These are phyloP conservation scores for Danio albolineatus DNA, from an alignment of 2,797 vertebrate genomes.

Conservation along the genomic window DNA sequence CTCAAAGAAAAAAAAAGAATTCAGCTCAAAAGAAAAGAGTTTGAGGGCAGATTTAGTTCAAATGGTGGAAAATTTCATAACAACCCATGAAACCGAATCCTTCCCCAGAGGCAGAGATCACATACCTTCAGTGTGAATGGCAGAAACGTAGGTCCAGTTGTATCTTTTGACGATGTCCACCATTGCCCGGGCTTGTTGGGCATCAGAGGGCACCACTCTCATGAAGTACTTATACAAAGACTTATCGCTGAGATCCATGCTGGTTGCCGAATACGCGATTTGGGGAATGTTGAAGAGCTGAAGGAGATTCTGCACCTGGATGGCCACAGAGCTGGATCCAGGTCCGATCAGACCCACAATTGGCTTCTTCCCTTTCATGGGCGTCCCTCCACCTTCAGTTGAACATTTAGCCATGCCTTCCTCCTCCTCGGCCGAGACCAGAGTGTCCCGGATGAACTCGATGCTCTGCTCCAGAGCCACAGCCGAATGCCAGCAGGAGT, in stretches of 20 bases:
- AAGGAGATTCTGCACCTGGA: conserved; percentile 97
- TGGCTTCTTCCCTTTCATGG: conserved; percentile 87
- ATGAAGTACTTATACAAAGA: conserved; percentile 97
- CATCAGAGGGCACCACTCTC: conserved; percentile 97
- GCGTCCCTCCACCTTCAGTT: conserved; percentile 80
- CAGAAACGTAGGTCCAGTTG: conserved; percentile 98
- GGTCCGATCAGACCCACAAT: conserved; percentile 98
- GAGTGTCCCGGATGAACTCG: conserved; percentile 97
- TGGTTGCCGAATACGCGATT: conserved; percentile 98
- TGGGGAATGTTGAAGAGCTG: conserved; percentile 99
- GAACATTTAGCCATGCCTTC: conserved; percentile 88
- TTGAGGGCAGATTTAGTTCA: background rate
- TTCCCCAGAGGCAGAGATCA: background rate
- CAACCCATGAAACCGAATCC: background rate
- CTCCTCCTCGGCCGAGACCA: conserved; percentile 93
- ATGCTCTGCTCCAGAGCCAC: conserved; percentile 99
- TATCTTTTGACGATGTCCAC: conserved; percentile 99
- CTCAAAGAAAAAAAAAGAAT: background rate
- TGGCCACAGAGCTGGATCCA: conserved; percentile 97
- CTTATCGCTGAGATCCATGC: conserved; percentile 98
- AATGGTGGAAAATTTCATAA: background rate
- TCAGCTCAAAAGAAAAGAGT: background rate
- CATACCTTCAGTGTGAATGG: conserved; percentile 97
- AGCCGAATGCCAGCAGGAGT: conserved; percentile 98
- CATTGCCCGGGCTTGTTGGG: conserved; percentile 97